Evolutionary conservation across 2,888 invertebrate genomes (phyloP), one percentile per base, ranked within the genome.

Genomic region (Dysmachus trigonus): DNA sequence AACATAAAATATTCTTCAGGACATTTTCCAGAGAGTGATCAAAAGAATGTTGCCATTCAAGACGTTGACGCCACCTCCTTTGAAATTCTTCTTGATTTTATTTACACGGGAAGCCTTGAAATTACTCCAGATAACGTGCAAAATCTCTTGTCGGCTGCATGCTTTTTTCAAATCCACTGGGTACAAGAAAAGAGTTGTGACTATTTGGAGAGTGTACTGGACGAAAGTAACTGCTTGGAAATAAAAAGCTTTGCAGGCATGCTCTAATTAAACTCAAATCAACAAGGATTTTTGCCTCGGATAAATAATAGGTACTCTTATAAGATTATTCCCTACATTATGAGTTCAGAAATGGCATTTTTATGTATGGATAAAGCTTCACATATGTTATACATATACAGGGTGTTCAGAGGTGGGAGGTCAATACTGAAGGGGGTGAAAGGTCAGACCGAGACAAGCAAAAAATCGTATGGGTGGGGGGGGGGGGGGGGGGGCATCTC

Each of bases 121-220:
- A 85, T 87, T 5, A 51, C 82, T 31, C 18, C 47, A 8, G 87
- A 87, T n/a, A 87, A 87, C 84, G 87, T 87, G 10, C 84, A 86
- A 62, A 74, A 71, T 72, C 38, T 87, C 53, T 62, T 87, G 10
- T 79, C 33, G 38, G 62, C 85, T 33, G 76, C 87, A 15, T 85
- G 84, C 30, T 87, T 87, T 77, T 79, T 87, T 27, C 87, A 87
- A 84, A 87, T 87, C 27, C 15, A 82, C 22, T 86, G 85, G 51
- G 77, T 87, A n/a, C 87, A 86, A 87, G 84, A 87, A 27, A 84
- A 84, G 71, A 87, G 87, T 27, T 87, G 87, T 81, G 85, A 86
- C 41, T 86, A 85, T 53, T 22, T 87, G 10, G 77, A 77, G 33
- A 41, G 71, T 27, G 77, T 72, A 30, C n/a, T 87, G 7, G 87